Evolutionary conservation across 2,888 invertebrate genomes (phyloP), one percentile per base, ranked within the genome.

Genomic region (Eubasilissa splendida): DNA sequence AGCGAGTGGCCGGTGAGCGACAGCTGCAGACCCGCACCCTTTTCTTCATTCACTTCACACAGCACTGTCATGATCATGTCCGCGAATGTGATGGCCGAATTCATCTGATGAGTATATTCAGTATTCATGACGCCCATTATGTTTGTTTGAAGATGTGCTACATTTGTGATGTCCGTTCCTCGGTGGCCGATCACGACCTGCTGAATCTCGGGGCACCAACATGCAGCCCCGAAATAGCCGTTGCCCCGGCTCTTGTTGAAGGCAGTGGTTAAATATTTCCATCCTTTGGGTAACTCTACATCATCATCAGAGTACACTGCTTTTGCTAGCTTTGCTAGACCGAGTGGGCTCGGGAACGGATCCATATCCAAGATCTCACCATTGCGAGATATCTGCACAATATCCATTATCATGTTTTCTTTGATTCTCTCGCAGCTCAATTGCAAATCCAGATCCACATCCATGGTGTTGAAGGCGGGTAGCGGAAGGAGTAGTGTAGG

Each of bases 1-100:
- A 68, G 52, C 7, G 68, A 68, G 14, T 68, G 68, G 2, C 68
- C 68, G 42, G 68, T 68, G 22, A 52, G 14, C 42, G 52, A n/a
- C 10, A 68, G 68, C 9, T 11, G 33, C 10, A 68, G 50, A 50
- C n/a, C 42, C 5, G n/a, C 52, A 9, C 53, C 68, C 4, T 12
- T 1, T 4, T 5, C n/a, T 10, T 52, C 1, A 8, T 68, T 68
- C 14, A n/a, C 52, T 12, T 68, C 68, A 8, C 11, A 10, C 4
- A 68, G 33, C 9, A n/a, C 52, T 5, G 14, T 2, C 52, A 50
- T 68, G 9, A 68, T 9, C 3, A n/a, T 10, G 5, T 68, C 68
- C 5, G 42, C 52, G 10, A 68, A 68, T 4, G 52, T 68, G 9
- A 68, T 4, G n/a, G 68, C 68, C n/a, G 68, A 50, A 31, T 4